Conservation (phyloP, 2,888 invertebrate genomes). For the Hetaerina titia region DNA sequence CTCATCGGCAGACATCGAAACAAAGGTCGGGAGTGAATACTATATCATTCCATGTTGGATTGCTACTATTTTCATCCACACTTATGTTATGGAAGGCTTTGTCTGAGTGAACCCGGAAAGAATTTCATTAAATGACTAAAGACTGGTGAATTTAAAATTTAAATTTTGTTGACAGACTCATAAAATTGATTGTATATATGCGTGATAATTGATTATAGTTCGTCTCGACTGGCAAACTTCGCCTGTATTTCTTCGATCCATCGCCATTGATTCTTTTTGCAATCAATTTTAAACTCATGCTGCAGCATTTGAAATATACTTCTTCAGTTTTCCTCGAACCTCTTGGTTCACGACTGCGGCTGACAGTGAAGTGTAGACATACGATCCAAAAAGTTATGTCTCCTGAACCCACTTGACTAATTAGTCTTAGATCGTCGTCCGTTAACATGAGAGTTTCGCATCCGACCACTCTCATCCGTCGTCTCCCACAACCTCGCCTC, state of each 20-base stretch:
- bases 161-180: not conserved
- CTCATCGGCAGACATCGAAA: too few relatives aligned
- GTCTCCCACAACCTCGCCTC: not conserved
- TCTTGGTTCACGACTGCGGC: not conserved
- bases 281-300: not conserved
- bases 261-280: not conserved
- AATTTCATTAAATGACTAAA: too few relatives aligned
- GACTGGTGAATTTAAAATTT: not conserved
- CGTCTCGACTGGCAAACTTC: not conserved
- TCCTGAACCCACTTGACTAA: slow-evolving; percentile 41
- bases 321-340: not conserved
- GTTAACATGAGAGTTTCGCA: slow-evolving; percentile 40
- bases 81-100: too few relatives aligned
- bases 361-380: not conserved
- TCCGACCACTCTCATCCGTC: not conserved
- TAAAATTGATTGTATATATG: not conserved
- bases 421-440: slow-evolving; percentile 23
- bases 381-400: not conserved
- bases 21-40: too few relatives aligned
- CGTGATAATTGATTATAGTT: not conserved
- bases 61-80: too few relatives aligned
- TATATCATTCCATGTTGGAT: too few relatives aligned
- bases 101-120: too few relatives aligned
- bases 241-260: not conserved
- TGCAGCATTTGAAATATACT: not conserved